A percentile compares a stretch with the other conserved stretches of the same genome.
These are phyloP conservation scores for Poecilia gillii DNA, from an alignment of 2,797 vertebrate genomes.

Conservation along the genomic window DNA sequence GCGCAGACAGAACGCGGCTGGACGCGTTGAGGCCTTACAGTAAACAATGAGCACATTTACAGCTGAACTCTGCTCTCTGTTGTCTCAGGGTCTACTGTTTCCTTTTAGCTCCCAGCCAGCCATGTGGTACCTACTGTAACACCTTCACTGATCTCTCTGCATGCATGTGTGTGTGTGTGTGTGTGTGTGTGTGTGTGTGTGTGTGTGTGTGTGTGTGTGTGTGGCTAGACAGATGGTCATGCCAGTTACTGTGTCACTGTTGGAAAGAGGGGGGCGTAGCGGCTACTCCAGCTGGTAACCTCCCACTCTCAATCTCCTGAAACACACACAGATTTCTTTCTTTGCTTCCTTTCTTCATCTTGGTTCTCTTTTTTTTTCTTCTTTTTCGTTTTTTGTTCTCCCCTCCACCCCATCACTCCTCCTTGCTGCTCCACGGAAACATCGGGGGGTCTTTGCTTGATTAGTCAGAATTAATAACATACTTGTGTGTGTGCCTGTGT, in stretches of 20 bases:
- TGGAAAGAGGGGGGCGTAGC: slow-evolving; percentile 52
- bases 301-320: neutral
- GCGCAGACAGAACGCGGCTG: neutral
- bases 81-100: slow-evolving; percentile 31
- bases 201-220: neutral
- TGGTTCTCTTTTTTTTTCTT: slow-evolving; percentile 39
- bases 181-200: neutral
- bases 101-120: slow-evolving; percentile 30
- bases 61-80: slow-evolving; percentile 42
- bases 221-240: slow-evolving; percentile 76
- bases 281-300: slow-evolving; percentile 73
- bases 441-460: slow-evolving; percentile 77
- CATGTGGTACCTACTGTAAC: slow-evolving; percentile 52
- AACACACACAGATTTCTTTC: slow-evolving; percentile 25
- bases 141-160: slow-evolving; percentile 41
- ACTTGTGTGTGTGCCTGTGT: slow-evolving; percentile 19
- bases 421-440: slow-evolving; percentile 57
- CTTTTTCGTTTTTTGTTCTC: slow-evolving; percentile 39
- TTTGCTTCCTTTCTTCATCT: slow-evolving; percentile 37
- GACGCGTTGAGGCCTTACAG: neutral
- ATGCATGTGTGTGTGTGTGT: slow-evolving; percentile 29
- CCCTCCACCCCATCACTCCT: slow-evolving; percentile 42
- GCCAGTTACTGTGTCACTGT: slow-evolving; percentile 72
- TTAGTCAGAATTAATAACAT: slow-evolving; percentile 83
- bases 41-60: neutral